Evolutionary conservation across 1,140 invertebrate genomes (phyloP).

Genomic region (Conopomorpha cramerella): DNA sequence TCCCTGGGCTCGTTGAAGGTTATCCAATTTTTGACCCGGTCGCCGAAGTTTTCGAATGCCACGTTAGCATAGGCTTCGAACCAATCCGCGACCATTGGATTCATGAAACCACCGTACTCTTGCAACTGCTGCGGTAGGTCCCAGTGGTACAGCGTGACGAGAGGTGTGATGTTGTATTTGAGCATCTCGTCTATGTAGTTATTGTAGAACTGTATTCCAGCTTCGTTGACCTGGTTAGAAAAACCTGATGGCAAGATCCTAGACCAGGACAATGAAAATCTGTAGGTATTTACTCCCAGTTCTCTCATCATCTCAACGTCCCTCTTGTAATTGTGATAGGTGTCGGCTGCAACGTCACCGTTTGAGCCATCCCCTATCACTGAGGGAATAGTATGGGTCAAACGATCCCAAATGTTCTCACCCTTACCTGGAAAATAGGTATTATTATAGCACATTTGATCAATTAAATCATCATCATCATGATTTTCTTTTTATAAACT

Average conservation of each 20-base stretch:
- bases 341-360: slow-evolving; percentile 46
- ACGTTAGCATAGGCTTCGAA: slow-evolving; percentile 35
- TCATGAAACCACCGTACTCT: slow-evolving; percentile 59
- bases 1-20: slow-evolving; percentile 1
- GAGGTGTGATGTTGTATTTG: slow-evolving; percentile 37
- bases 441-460: too few relatives aligned
- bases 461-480: too few relatives aligned
- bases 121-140: slow-evolving; percentile 50
- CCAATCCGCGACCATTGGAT: slow-evolving; percentile 51
- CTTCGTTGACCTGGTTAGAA: slow-evolving; percentile 37
- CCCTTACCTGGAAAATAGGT: slow-evolving; percentile 27
- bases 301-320: slow-evolving; percentile 49
- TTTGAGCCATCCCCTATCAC: slow-evolving; percentile 50
- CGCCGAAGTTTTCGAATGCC: slow-evolving; percentile 27
- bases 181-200: slow-evolving; percentile 56
- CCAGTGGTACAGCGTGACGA: slow-evolving; percentile 62
- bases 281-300: slow-evolving; percentile 56
- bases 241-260: slow-evolving; percentile 61
- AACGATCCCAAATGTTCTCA: slow-evolving; percentile 56
- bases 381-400: slow-evolving; percentile 33
- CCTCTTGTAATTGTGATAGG: slow-evolving; percentile 49
- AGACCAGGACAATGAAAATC: slow-evolving; percentile 67
- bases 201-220: slow-evolving; percentile 64
- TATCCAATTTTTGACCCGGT: slow-evolving; percentile 10
- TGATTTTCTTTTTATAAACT: too few relatives aligned